Evolutionary conservation across 2,113 vertebrate genomes (phyloP).

Genomic region (Sinocyclocheilus maitianheensis): DNA sequence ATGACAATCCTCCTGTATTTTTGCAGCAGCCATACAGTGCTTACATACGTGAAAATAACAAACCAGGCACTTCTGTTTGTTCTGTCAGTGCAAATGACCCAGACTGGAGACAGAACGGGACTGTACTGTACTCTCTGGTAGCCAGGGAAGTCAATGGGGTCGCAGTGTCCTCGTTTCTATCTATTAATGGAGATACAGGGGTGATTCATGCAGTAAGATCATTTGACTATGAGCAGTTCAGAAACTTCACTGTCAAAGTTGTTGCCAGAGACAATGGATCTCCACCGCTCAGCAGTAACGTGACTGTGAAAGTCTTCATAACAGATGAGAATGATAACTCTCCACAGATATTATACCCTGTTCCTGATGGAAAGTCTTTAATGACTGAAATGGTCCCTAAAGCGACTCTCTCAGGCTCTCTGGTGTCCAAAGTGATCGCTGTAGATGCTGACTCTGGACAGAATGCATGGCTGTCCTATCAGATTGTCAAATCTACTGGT

Average conservation of each 20-base stretch:
- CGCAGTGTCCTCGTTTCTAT: too few species aligned
- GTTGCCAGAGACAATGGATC: slow-evolving; percentile 58
- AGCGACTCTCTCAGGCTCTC: too few species aligned
- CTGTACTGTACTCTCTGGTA: slow-evolving; percentile 56
- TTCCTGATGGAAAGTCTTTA: too few species aligned
- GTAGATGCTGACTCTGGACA: too few species aligned
- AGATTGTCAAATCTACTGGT: too few species aligned
- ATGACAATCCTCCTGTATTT: slow-evolving; percentile 56
- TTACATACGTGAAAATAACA: slow-evolving; percentile 55
- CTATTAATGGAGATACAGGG: too few species aligned
- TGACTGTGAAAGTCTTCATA: slow-evolving; percentile 22
- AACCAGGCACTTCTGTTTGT: slow-evolving; percentile 49
- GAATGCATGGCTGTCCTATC: too few species aligned
- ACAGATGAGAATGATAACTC: too few species aligned
- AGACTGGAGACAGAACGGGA: slow-evolving; percentile 61
- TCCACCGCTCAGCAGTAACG: slow-evolving; percentile 57
- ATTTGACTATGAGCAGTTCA: slow-evolving; percentile 60
- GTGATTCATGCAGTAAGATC: background rate
- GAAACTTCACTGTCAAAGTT: background rate
- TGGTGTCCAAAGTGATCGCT: too few species aligned
- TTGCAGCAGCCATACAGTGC: slow-evolving; percentile 26
- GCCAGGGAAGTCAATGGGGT: slow-evolving; percentile 13
- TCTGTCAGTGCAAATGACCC: slow-evolving; percentile 57
- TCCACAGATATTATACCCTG: too few species aligned
- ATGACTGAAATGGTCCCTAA: too few species aligned